phyloP scores from a whole-genome alignment of 2,797 vertebrate species.

The Apodemus agrarius region DNA sequence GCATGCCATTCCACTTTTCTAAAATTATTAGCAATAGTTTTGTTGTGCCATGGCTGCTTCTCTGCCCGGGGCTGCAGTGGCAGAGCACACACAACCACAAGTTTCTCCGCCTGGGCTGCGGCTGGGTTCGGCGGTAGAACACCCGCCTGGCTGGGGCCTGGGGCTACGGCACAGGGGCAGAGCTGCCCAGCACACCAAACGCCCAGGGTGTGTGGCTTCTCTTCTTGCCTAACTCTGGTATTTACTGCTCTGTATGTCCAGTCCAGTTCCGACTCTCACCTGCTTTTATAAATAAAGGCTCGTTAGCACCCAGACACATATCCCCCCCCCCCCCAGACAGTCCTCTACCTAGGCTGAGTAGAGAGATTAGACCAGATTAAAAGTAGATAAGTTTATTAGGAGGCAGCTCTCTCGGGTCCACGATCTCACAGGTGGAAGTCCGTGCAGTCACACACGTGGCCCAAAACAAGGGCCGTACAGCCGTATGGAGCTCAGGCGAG shows the following conservation, averaged over 20 bases:
- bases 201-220: background rate
- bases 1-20: background rate
- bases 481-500: background rate
- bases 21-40: background rate
- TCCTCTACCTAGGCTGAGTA: too few species aligned
- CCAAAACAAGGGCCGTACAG: background rate
- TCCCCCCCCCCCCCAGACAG: too few species aligned
- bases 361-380: too few species aligned
- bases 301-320: background rate
- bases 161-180: too few species aligned
- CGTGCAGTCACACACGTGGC: too few species aligned
- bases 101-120: background rate
- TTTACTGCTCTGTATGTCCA: background rate
- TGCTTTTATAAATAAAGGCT: background rate
- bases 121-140: background rate
- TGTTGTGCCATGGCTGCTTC: background rate
- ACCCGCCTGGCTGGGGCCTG: too few species aligned
- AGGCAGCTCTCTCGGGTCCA: background rate
- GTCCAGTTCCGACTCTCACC: background rate
- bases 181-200: fast-evolving
- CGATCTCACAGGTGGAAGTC: too few species aligned
- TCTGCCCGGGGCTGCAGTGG: background rate
- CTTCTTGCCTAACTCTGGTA: background rate
- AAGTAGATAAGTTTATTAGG: background rate
- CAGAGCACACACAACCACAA: background rate